Evolutionary conservation across 2,113 vertebrate genomes (phyloP).

Genomic region (Elanus axillaris): DNA sequence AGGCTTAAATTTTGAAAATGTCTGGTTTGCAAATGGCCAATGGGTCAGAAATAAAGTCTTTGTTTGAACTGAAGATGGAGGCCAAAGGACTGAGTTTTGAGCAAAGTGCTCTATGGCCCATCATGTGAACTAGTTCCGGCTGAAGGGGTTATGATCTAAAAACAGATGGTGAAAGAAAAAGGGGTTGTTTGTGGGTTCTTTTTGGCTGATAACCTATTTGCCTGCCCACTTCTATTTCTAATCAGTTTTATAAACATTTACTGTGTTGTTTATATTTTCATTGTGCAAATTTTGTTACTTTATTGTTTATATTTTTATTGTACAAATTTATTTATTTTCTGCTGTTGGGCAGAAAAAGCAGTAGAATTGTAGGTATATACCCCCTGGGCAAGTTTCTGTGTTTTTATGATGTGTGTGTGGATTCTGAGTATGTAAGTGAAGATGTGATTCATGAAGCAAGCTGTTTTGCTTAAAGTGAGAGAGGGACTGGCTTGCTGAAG

Average conservation of each 20-base stretch:
- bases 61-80: neutral
- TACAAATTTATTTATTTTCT: neutral
- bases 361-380: neutral
- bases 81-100: neutral
- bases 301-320: neutral
- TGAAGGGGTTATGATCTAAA: neutral
- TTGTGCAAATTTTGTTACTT: neutral
- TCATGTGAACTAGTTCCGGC: neutral
- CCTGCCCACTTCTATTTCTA: neutral
- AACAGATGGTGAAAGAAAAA: neutral
- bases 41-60: neutral
- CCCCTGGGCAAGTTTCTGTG: neutral
- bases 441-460: neutral
- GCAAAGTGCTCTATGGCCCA: accelerated
- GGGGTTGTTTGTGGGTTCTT: neutral
- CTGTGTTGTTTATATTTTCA: neutral
- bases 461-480: neutral
- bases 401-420: neutral
- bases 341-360: neutral
- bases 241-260: neutral
- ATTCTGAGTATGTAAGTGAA: neutral
- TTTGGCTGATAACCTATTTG: neutral
- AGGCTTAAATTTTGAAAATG: neutral
- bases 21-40: neutral
- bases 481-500: neutral